Evolutionary conservation across 1,140 invertebrate species (phyloP), one percentile per base, ranked within the genome.

Genomic region (Diorhabda carinulata): DNA sequence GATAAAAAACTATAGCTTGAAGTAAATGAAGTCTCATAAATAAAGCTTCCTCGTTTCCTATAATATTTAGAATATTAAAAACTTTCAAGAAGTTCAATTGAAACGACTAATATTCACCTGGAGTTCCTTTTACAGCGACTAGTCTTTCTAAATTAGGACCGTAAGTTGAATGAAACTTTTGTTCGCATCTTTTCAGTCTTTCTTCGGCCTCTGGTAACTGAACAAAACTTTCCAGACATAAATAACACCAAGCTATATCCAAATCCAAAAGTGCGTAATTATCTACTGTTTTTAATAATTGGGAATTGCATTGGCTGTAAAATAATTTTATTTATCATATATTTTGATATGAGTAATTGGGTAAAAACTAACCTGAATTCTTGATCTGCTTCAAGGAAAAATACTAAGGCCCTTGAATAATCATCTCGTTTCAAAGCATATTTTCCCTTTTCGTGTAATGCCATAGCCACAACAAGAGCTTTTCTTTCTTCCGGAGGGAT

Each of bases 201-300:
- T 83, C 76, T 56, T 90, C 87, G 3, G 91, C 92, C 79, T 93
- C 90, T 9, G 89, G 89, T 57, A 92, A 79, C 67, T 91, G 86
- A 10, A 84, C 83, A 25, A 93, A 83, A 78, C 87, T 91, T 75
- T 87, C 84, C 10, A 94, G 82, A 76, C 87, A 87, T 43, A 93
- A 82, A 83, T 94, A 94, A 80, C 91, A 92, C 92, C 92, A 94
- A 3, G 90, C 90, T 71, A 94, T 91, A 79, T 94, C 92, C 73
- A 94, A 81, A 80, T 92, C 91, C 4, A 94, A 81, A 2, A 93
- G 80, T 1, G 90, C 92, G 83, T 89, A 92, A 78, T 93, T 93
- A 79, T 93, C 91, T n/a, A 92, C 91, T 1, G 83, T 79, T 67
- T 87, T 84, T 8, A 94, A 81, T 47, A 93, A 82, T 43, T 85